Evolutionary conservation across 2,113 vertebrate genomes (phyloP).

Genomic region (Mus musculus): DNA sequence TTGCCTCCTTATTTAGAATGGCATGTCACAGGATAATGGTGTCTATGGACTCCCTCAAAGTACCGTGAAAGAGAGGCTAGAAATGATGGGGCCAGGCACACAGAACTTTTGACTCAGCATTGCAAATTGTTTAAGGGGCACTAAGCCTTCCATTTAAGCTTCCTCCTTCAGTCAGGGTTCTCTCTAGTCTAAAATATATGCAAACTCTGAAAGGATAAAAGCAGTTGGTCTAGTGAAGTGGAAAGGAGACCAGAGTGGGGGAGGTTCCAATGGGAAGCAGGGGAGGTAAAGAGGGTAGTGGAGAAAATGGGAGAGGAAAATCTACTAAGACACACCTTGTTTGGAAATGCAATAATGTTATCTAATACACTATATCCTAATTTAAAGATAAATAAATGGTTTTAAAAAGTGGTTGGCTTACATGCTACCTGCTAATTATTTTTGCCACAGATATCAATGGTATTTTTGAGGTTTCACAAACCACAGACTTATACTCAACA

Average conservation of each 20-base stretch:
- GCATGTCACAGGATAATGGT: neutral
- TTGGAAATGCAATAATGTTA: neutral
- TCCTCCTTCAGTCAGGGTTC: neutral
- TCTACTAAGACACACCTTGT: neutral
- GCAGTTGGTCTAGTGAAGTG: neutral
- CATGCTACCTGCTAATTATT: neutral
- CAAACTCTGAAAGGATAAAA: neutral
- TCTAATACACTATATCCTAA: neutral
- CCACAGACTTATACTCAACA: neutral
- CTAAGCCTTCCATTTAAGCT: neutral
- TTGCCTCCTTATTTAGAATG: neutral
- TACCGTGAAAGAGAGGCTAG: neutral
- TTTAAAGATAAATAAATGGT: neutral
- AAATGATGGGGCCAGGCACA: neutral
- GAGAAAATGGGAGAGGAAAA: neutral
- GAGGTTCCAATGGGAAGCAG: neutral
- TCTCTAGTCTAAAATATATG: neutral
- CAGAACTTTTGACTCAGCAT: neutral
- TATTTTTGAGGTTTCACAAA: neutral
- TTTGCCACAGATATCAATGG: neutral
- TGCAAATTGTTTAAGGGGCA: neutral
- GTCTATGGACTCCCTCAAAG: neutral
- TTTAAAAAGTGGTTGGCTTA: neutral
- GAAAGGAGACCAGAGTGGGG: neutral
- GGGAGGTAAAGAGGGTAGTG: too few species aligned